These are phyloP conservation scores for Catajapyx aquilonaris DNA, from an alignment of 1,140 invertebrate genomes.

Conservation along the genomic window DNA sequence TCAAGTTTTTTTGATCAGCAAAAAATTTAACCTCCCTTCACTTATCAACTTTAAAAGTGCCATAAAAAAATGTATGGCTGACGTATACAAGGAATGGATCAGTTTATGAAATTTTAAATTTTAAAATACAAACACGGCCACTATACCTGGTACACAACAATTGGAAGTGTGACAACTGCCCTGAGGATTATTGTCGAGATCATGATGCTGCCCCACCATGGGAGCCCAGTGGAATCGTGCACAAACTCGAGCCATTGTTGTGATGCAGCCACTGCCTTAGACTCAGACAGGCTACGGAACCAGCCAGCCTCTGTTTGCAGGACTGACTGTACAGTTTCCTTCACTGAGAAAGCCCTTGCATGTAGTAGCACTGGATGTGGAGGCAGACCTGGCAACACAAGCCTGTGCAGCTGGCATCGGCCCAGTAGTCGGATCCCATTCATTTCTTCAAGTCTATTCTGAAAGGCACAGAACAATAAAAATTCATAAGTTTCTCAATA, in stretches of 20 bases:
- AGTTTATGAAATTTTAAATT: background rate
- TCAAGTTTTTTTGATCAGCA: conserved; percentile 1
- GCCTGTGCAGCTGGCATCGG: no score
- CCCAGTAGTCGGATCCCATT: no score
- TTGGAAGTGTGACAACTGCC: conserved; percentile 42
- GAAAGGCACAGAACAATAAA: no score
- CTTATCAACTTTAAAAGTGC: no score
- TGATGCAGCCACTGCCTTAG: conserved; percentile 34
- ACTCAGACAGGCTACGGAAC: conserved; percentile 36
- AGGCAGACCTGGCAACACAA: no score
- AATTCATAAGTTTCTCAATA: no score
- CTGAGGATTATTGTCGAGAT: conserved; percentile 42
- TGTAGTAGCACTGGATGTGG: no score
- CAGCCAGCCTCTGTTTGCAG: background rate
- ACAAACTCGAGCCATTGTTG: conserved; percentile 40
- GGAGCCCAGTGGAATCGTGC: conserved; percentile 45
- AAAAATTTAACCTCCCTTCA: conserved; percentile 1
- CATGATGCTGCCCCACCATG: conserved; percentile 65
- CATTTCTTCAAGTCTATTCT: no score
- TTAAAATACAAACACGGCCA: conserved; percentile 1
- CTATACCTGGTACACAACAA: conserved; percentile 48
- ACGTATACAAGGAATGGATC: conserved; percentile 1
- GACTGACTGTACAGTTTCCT: background rate
- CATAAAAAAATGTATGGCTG: background rate
- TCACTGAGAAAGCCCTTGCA: background rate